phyloP scores from a whole-genome alignment of 2,888 invertebrate species.

The Tetropium fuscum region DNA sequence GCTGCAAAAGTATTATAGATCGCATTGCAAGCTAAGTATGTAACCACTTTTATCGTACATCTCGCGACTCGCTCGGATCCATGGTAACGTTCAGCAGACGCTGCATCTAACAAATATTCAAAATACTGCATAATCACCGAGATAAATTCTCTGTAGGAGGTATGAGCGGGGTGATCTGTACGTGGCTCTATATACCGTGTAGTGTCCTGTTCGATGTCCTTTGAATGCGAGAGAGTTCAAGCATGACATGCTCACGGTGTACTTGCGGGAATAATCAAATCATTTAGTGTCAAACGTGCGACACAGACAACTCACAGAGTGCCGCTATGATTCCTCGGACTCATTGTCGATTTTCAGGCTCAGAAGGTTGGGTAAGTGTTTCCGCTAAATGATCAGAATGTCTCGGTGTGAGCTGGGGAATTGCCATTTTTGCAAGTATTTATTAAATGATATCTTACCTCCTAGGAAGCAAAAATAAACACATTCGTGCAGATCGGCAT shows the following conservation, averaged over 20 bases:
- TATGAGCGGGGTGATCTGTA: constrained; percentile 1
- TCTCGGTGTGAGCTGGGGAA: constrained; percentile 13
- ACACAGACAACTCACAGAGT: constrained; percentile 34
- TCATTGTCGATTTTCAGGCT: constrained; percentile 18
- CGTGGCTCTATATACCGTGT: constrained; percentile 6
- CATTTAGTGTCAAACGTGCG: constrained; percentile 56
- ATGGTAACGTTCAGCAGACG: too few relatives aligned
- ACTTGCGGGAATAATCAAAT: constrained; percentile 57
- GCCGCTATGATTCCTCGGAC: constrained; percentile 36
- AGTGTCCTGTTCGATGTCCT: constrained; percentile 35
- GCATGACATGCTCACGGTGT: constrained; percentile 56
- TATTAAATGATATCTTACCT: too few relatives aligned
- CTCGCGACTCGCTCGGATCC: too few relatives aligned
- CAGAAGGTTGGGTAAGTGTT: constrained; percentile 32
- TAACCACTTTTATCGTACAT: too few relatives aligned
- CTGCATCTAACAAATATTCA: constrained; percentile 12
- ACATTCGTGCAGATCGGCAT: too few relatives aligned
- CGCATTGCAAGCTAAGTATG: too few relatives aligned
- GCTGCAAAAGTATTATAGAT: too few relatives aligned
- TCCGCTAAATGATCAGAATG: constrained; percentile 27
- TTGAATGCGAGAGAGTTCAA: constrained; percentile 52
- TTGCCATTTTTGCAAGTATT: constrained; percentile 2
- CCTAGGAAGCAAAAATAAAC: too few relatives aligned
- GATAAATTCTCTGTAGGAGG: constrained; percentile 20
- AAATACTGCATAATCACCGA: constrained; percentile 20